Evolutionary conservation across 2,888 invertebrate genomes (phyloP), one percentile per base, ranked within the genome.

Genomic region (Chrysopilus asiliformis): DNA sequence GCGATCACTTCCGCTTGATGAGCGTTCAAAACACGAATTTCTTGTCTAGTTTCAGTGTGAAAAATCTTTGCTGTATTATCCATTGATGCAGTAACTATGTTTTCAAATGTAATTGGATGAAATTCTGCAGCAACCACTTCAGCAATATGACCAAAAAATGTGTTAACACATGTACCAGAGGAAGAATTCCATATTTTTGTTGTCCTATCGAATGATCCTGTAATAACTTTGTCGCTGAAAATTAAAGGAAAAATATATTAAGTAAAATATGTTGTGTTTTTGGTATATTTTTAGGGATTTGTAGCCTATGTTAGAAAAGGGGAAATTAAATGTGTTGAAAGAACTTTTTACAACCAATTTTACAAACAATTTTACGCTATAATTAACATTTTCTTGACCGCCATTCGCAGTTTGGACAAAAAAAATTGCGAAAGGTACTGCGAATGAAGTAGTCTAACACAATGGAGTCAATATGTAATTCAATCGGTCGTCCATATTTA

Each of bases 161-260:
- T 78, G 29, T 72, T 68, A 36, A 76, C 60, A 48, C 79, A 79
- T 22, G 71, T 67, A 0, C 79, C 83, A 0, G 68, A 73, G 34
- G 65, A 64, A 0, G 76, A 67, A 37, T 76, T 72, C 86, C 85
- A 86, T 25, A 86, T 63, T 48, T 73, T 73, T 1, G 79, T 78
- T 0, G 81, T 79, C 55, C 77, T 80, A 59, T 86, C 86, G 50
- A 85, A 83, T 1, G 85, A 85, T 4, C 79, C 81, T 0, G 86
- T 85, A 46, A 84, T 63, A 6, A 84, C 71, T 52, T 72, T 71
- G 48, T 81, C 71, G 43, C 80, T 80, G 52, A n/a, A 51, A 49
- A 9, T 30, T 40, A 38, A 27, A 12, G 29, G 3, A 8, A 18
- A 28, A 16, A 27, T 9, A 17, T 19, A 16, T 25, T 19, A 27